Conservation (phyloP, 2,113 vertebrate genomes). For the Caracal caracal region DNA sequence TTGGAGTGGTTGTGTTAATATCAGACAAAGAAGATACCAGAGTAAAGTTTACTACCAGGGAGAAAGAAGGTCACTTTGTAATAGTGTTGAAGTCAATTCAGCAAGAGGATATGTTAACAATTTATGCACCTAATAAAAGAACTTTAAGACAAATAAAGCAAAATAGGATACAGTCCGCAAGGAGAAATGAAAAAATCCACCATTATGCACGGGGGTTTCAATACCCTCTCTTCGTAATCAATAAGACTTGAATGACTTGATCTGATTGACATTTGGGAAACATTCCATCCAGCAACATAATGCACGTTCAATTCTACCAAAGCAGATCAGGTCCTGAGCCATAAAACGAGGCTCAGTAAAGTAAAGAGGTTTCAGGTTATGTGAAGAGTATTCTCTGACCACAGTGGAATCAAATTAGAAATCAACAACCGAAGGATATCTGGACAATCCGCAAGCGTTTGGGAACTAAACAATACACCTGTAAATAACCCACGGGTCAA, state of each 20-base stretch:
- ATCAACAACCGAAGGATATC: background rate
- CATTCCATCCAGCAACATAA: background rate
- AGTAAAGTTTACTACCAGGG: background rate
- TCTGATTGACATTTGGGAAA: background rate
- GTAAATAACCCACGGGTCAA: background rate
- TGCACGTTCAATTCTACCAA: background rate
- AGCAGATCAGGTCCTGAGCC: background rate
- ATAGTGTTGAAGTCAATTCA: background rate
- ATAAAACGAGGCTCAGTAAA: background rate
- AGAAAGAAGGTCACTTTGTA: background rate
- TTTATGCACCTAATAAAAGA: background rate
- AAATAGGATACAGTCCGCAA: background rate
- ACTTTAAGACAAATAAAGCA: background rate
- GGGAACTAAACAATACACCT: background rate
- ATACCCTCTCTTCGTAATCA: background rate
- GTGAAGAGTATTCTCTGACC: background rate
- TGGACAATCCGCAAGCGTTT: background rate
- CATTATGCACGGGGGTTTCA: background rate
- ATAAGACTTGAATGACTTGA: background rate
- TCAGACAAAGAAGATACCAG: background rate
- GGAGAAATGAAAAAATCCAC: background rate
- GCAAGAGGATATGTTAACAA: background rate
- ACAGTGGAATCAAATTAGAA: background rate
- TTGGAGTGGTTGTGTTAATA: background rate
- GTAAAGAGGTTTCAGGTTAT: background rate